Base-by-base conservation (phyloP, 2,888 invertebrate species). In the Phania funesta region DNA sequence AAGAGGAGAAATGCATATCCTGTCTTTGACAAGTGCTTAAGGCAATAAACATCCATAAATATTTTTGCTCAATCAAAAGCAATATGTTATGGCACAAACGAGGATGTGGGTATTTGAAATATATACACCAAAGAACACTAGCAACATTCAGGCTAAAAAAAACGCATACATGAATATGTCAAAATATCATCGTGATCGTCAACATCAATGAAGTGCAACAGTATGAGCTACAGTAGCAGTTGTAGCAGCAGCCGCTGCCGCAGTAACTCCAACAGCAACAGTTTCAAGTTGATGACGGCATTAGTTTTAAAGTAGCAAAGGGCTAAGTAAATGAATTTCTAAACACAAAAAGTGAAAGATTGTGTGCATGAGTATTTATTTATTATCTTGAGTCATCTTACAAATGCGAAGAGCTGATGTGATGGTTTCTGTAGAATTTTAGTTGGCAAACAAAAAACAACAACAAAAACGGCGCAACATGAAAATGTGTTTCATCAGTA, bases 301-400 rank as follows among this genome's bases (percentile, higher is more conserved):
- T 67, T 58, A 67, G 48, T 67, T 50, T 60, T 76, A 56, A 68
- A 62, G 38, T 70, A 56, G 24, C 18, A 41, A 0, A 50, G 6
- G 20, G 18, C 20, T 38, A 18, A 18, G 54, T 13, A 24, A 24
- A 22, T 48, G 48, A 16, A 29, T 64, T 13, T n/a, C 6, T 35
- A 26, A 38, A 50, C 9, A 18, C 9, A 38, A 7, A 16, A 46
- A 32, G 16, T 50, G 26, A 54, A 46, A 18, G 35, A 26, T 24
- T 68, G 22, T 32, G 4, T 68, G 18, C 3, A 32, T 32, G 32
- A 32, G 38, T 38, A 24, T 54, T 1, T 32, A 50, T 50, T 52
- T 68, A 56, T 60, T 74, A 75, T 80, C 75, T 75, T 32, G 16
- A 80, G 56, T 44, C 50, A 71, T 76, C 65, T 76, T 41, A 29